phyloP scores from a whole-genome alignment of 1,140 invertebrate species.

The Camponotus vicinus region DNA sequence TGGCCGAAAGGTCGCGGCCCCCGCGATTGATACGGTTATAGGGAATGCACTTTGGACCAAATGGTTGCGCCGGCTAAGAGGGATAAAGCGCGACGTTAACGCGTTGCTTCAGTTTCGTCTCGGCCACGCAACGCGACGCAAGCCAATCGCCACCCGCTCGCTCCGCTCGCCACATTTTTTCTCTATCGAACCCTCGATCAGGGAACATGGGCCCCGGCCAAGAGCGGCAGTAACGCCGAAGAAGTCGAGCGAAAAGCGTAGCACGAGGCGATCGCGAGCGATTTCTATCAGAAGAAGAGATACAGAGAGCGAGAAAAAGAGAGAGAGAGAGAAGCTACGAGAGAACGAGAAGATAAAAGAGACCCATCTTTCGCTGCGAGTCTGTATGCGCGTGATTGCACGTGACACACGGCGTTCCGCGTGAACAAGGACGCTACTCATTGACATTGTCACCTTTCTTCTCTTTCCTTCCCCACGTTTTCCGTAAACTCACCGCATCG shows the following conservation, averaged over 20 bases:
- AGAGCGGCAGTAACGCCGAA: slow-evolving; percentile 25
- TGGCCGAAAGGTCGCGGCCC: slow-evolving; percentile 82
- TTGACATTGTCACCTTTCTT: slow-evolving; percentile 16
- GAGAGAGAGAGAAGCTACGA: background rate
- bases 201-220: slow-evolving; percentile 28
- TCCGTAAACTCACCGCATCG: slow-evolving; percentile 24
- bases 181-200: background rate
- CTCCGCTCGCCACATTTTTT: background rate
- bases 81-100: slow-evolving; percentile 79
- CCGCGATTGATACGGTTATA: slow-evolving; percentile 75
- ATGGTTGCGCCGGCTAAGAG: slow-evolving; percentile 78
- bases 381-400: slow-evolving; percentile 52
- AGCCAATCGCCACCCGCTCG: background rate
- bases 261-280: slow-evolving; percentile 13
- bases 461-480: slow-evolving; percentile 2
- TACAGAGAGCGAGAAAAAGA: background rate
- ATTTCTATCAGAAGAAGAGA: slow-evolving; percentile 13
- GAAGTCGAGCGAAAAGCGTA: slow-evolving; percentile 2
- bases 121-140: slow-evolving; percentile 72
- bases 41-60: slow-evolving; percentile 85
- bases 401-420: slow-evolving; percentile 43
- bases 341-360: slow-evolving; percentile 13
- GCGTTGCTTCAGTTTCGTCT: slow-evolving; percentile 82
- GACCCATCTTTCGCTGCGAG: slow-evolving; percentile 36
- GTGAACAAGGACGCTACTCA: slow-evolving; percentile 4